Evolutionary conservation across 2,797 vertebrate genomes (phyloP), one percentile per base, ranked within the genome.

Genomic region (Acanthiza pusilla): DNA sequence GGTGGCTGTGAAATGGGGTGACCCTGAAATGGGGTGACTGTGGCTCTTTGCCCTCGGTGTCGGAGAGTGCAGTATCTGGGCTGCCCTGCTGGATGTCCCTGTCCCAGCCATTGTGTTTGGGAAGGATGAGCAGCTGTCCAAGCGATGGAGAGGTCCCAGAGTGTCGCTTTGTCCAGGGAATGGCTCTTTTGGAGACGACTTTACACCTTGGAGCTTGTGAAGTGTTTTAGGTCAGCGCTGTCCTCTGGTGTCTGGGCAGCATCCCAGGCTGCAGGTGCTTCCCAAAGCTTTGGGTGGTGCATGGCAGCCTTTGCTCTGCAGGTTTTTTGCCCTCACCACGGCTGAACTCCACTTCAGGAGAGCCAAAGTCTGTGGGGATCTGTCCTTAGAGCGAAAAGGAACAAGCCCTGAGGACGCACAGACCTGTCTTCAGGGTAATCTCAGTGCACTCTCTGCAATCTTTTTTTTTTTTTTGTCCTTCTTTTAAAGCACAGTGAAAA

Each of bases 11-110:
- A 29, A 29, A 10, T 0, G 0, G 36, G 12, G 25, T 50, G 77
- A 5, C 58, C 0, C 1, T 5, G 38, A 47, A 43, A 34, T 0
- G 0, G 40, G 15, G 19, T 61, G 75, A 3, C 61, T 0, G 0
- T 7, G 26, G 40, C 40, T 71, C 36, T 67, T 63, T 65, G 19
- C 11, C 36, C 32, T 75, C 34, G 0, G 0, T 25, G 2, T 10
- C 19, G 50, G 26, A 16, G 13, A 32, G 13, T 68, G 74, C 54
- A 11, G n/a, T 70, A 51, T 76, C 60, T 36, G 55, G 57, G 62
- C 32, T 77, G 68, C 34, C 13, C 10, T 61, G 21, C 16, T 12
- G 16, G 34, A 4, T 3, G 1, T 43, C 43, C 22, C 25, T 29
- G 12, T 77, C 27, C 18, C 5, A 12, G 21, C 1, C 57, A n/a